A percentile compares a stretch with the other conserved stretches of the same genome.
Evolutionary conservation across 2,797 vertebrate genomes (phyloP).

Genomic region (Thunnus albacares): DNA sequence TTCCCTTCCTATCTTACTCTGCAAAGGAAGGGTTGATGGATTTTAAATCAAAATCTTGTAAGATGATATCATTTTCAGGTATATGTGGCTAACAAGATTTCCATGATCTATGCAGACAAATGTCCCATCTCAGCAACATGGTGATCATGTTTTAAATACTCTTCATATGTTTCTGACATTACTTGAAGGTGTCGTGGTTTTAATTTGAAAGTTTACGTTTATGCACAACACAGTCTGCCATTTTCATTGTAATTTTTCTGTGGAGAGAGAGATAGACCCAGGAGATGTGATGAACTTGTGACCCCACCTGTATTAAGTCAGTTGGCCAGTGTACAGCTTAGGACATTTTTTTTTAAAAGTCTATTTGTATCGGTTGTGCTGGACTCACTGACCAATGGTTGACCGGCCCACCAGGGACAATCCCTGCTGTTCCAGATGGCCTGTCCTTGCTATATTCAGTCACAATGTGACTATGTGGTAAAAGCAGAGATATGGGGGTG

Average conservation of each 20-base stretch:
- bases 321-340: slow-evolving; percentile 4
- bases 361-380: background rate
- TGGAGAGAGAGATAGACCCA: background rate
- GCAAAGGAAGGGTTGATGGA: too few relatives aligned
- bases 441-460: slow-evolving; percentile 3
- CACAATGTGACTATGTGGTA: background rate
- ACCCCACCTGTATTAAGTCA: background rate
- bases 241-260: background rate
- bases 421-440: slow-evolving; percentile 22
- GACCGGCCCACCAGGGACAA: slow-evolving; percentile 21
- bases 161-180: background rate
- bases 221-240: background rate
- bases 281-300: slow-evolving; percentile 7
- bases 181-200: background rate
- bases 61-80: too few relatives aligned
- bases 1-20: too few relatives aligned
- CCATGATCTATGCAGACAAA: too few relatives aligned
- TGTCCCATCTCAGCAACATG: too few relatives aligned
- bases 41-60: too few relatives aligned
- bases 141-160: too few relatives aligned
- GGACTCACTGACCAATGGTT: slow-evolving; percentile 1
- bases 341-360: background rate
- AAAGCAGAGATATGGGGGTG: background rate
- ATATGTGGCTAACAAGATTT: too few relatives aligned
- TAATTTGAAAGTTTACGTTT: background rate